A percentile compares a stretch with the other conserved stretches of the same genome.
These are phyloP conservation scores for Tylochromis polylepis DNA, from an alignment of 2,113 vertebrate genomes.

Conservation along the genomic window DNA sequence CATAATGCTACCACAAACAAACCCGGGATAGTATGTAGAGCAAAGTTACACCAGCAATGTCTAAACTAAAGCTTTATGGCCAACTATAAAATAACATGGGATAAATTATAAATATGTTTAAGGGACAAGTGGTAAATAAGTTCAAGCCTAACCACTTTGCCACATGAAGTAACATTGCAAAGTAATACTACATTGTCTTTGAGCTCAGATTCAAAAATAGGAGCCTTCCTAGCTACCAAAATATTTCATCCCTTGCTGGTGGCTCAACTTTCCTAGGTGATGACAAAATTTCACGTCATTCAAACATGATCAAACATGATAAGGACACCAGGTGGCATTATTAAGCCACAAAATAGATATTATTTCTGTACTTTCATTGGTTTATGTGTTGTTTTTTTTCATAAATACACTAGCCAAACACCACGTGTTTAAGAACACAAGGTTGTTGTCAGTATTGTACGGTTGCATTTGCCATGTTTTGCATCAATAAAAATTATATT, in stretches of 20 bases:
- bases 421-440: background rate
- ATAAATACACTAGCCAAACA: background rate
- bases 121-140: too few relatives aligned
- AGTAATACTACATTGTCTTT: background rate
- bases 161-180: background rate
- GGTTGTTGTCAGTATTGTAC: background rate
- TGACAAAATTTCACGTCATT: background rate
- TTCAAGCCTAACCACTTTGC: too few relatives aligned
- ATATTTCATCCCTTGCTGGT: background rate
- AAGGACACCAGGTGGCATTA: conserved; percentile 46
- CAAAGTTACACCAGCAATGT: too few relatives aligned
- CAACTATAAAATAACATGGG: too few relatives aligned
- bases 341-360: background rate
- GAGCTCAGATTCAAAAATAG: background rate
- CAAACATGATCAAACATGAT: background rate
- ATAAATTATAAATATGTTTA: too few relatives aligned
- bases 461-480: background rate
- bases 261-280: background rate
- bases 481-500: background rate
- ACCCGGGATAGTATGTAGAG: too few relatives aligned
- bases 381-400: background rate
- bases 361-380: background rate
- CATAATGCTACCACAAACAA: too few relatives aligned
- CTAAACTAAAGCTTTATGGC: too few relatives aligned
- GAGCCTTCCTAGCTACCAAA: background rate